Evolutionary conservation across 2,797 vertebrate genomes (phyloP).

Genomic region (Falco cherrug): DNA sequence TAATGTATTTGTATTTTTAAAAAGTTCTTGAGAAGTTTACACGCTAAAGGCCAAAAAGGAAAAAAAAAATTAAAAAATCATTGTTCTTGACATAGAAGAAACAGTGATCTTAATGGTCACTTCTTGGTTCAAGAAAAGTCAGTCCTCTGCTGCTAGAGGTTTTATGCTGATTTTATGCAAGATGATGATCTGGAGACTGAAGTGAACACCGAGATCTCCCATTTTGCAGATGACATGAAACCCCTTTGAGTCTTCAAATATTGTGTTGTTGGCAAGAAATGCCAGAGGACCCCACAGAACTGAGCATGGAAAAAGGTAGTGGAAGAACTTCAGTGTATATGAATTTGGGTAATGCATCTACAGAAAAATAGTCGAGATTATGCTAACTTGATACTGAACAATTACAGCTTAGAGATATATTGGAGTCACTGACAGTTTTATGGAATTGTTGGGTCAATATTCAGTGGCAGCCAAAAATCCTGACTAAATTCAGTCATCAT

Average conservation of each 20-base stretch:
- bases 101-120: rapidly evolving
- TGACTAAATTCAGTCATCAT: no score
- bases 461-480: not conserved
- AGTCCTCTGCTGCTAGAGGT: not conserved
- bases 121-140: not conserved
- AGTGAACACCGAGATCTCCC: not conserved
- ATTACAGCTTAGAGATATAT: not conserved
- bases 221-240: not conserved
- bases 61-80: rapidly evolving
- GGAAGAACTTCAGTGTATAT: rapidly evolving
- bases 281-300: not conserved
- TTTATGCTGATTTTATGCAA: not conserved
- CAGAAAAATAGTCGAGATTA: not conserved
- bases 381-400: not conserved
- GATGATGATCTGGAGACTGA: not conserved
- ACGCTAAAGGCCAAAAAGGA: not conserved
- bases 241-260: not conserved
- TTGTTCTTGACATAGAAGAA: not conserved
- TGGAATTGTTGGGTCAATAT: not conserved
- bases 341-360: not conserved
- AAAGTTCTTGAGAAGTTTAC: not conserved
- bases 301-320: not conserved
- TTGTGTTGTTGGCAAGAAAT: not conserved
- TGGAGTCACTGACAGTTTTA: not conserved
- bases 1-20: not conserved